Evolutionary conservation across 1,140 invertebrate genomes (phyloP).

Genomic region (Microplitis demolitor): DNA sequence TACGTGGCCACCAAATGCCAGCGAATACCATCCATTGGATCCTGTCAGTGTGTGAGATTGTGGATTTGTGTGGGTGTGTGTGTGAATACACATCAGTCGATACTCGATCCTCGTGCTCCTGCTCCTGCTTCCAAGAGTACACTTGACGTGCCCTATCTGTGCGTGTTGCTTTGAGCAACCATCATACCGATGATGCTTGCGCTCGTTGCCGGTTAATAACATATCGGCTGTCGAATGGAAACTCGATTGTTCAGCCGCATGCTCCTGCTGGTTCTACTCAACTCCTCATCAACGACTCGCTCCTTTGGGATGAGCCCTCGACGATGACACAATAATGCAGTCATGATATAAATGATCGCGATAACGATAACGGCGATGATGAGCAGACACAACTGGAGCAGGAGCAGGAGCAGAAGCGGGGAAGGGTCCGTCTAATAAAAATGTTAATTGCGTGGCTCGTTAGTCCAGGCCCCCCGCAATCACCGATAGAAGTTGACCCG

Average conservation of each 20-base stretch:
- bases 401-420: slow-evolving; percentile 4
- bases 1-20: slow-evolving; percentile 22
- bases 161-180: slow-evolving; percentile 12
- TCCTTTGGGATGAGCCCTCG: too few relatives aligned
- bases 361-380: not conserved
- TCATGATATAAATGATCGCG: too few relatives aligned
- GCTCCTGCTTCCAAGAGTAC: not conserved
- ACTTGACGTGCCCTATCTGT: slow-evolving; percentile 17
- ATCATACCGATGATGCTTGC: slow-evolving; percentile 2
- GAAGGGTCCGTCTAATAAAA: slow-evolving; percentile 53
- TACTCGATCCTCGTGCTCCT: not conserved
- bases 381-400: not conserved
- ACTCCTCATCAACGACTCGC: too few relatives aligned
- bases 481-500: slow-evolving; percentile 52
- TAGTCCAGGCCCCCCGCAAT: slow-evolving; percentile 56
- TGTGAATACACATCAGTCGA: not conserved
- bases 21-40: slow-evolving; percentile 12
- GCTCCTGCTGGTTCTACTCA: not conserved
- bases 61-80: slow-evolving; percentile 8
- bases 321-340: too few relatives aligned
- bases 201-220: not conserved
- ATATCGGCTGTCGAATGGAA: not conserved
- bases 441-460: slow-evolving; percentile 61
- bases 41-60: not conserved
- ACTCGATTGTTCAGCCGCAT: not conserved